A percentile compares a stretch with the other conserved stretches of the same genome.
Conservation (phyloP, 2,113 vertebrate species). For the Notechis scutatus region DNA sequence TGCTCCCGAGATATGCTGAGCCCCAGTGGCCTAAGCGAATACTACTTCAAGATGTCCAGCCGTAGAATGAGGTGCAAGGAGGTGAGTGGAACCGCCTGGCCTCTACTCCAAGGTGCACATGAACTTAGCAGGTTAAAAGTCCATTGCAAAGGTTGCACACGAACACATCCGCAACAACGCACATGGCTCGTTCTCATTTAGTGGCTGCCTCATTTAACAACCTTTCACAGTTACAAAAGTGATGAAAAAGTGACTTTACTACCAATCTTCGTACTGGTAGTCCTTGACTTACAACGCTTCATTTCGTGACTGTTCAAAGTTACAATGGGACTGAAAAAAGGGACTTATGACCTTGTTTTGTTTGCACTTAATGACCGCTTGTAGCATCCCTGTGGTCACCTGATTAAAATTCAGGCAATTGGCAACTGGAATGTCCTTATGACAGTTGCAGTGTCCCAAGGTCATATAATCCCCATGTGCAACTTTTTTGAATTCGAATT, state of each 20-base stretch:
- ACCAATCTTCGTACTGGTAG: background rate
- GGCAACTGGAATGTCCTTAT: no score
- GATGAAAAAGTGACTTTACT: background rate
- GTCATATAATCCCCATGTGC: background rate
- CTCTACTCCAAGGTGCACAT: no score
- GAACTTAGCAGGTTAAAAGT: background rate
- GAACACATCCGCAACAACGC: accelerated
- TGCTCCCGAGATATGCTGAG: slow-evolving; percentile 93
- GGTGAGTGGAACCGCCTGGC: slow-evolving; percentile 65
- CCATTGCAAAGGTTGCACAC: background rate
- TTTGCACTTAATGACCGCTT: background rate
- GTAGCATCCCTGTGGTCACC: background rate
- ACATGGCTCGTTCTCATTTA: background rate
- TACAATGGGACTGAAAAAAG: background rate
- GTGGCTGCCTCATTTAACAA: background rate
- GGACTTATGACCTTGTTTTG: no score
- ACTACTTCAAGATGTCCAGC: slow-evolving; percentile 99
- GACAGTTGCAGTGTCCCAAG: no score
- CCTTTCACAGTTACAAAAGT: background rate
- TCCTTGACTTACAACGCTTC: background rate
- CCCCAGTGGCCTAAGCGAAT: slow-evolving; percentile 88
- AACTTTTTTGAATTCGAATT: no score
- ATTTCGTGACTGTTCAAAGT: no score
- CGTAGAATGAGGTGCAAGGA: slow-evolving; percentile 98
- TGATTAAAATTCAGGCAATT: no score